phyloP scores from a whole-genome alignment of 2,797 vertebrate species.

The Florisuga fusca region DNA sequence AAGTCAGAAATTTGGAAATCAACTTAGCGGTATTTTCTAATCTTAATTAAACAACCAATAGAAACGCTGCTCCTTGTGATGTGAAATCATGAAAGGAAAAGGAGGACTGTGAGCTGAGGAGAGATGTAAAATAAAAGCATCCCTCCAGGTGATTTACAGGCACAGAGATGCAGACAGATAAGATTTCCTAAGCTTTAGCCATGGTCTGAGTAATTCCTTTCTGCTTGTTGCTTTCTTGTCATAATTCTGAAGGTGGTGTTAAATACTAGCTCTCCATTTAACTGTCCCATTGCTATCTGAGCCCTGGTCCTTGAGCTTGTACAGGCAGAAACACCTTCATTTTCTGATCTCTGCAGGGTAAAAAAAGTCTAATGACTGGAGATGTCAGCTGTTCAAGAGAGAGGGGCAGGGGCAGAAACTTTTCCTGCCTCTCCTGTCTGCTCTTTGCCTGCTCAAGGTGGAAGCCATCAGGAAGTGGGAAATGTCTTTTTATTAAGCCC shows the following conservation, averaged over 20 bases:
- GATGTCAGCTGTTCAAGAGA: not conserved
- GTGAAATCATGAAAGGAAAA: not conserved
- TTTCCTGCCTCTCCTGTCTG: not conserved
- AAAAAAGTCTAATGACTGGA: not conserved
- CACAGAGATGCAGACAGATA: not conserved
- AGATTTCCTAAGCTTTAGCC: not conserved
- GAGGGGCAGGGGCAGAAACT: not conserved
- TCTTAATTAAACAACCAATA: not conserved
- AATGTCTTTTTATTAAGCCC: not conserved
- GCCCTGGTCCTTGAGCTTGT: not conserved
- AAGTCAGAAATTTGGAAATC: not conserved
- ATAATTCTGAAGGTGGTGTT: not conserved
- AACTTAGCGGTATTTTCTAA: not conserved
- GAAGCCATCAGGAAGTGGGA: fast-evolving
- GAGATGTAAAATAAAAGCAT: not conserved
- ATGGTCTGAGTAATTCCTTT: not conserved
- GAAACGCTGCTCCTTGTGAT: not conserved
- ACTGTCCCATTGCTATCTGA: not conserved
- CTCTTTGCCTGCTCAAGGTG: not conserved
- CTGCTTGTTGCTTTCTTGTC: fast-evolving
- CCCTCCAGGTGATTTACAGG: not conserved
- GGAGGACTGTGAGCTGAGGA: not conserved
- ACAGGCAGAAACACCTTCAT: not conserved
- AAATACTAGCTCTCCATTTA: not conserved
- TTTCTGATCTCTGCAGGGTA: not conserved